Conservation (phyloP, 2,797 vertebrate species). For the Dermochelys coriacea region DNA sequence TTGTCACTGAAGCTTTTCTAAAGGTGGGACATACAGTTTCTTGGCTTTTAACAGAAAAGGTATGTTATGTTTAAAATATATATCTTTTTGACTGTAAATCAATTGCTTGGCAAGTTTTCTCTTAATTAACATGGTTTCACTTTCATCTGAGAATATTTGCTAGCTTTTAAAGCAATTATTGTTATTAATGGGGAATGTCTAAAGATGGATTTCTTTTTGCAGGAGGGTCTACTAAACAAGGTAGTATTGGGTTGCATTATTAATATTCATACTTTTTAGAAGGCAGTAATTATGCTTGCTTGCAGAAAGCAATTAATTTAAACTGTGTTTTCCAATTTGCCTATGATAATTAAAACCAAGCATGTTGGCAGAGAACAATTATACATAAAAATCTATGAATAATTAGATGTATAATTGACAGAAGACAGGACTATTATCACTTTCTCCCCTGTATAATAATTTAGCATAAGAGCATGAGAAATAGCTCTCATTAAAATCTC, state of each 20-base stretch:
- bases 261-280: slow-evolving; percentile 52
- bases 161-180: slow-evolving; percentile 18
- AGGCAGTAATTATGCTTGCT: slow-evolving; percentile 26
- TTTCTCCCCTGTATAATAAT: slow-evolving; percentile 22
- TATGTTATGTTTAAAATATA: not conserved
- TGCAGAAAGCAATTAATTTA: slow-evolving; percentile 66
- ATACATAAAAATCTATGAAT: slow-evolving; percentile 72
- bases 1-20: slow-evolving; percentile 38
- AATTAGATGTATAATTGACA: slow-evolving; percentile 75
- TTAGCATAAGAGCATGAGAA: slow-evolving; percentile 47
- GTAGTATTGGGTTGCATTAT: slow-evolving; percentile 36
- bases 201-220: slow-evolving; percentile 8
- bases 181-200: slow-evolving; percentile 18
- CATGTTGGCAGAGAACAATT: slow-evolving; percentile 49
- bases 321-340: slow-evolving; percentile 53
- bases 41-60: slow-evolving; percentile 52
- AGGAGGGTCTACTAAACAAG: slow-evolving; percentile 11
- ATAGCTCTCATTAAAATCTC: slow-evolving; percentile 63
- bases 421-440: slow-evolving; percentile 50
- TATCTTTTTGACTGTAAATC: not conserved
- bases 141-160: not conserved
- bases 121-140: not conserved
- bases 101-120: not conserved
- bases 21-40: slow-evolving; percentile 35
- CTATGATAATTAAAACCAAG: slow-evolving; percentile 61